These are phyloP conservation scores for Stictocephala bisonia DNA, from an alignment of 2,888 invertebrate species.

Conservation along the genomic window DNA sequence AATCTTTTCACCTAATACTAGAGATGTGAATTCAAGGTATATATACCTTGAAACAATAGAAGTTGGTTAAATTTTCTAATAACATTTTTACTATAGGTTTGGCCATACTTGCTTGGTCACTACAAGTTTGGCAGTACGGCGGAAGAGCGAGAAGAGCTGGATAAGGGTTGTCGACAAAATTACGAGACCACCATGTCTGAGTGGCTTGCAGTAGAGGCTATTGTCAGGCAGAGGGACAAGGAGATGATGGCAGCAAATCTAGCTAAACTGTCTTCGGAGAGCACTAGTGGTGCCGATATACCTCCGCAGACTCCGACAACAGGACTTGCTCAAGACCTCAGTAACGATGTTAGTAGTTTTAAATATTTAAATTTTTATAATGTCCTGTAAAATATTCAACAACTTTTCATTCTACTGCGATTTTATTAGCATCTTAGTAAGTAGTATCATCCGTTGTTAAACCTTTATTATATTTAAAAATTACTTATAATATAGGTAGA, in stretches of 20 bases:
- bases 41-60: no score
- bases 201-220: constrained; percentile 95
- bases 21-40: no score
- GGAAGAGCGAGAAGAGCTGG: constrained; percentile 74
- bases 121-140: constrained; percentile 81
- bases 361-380: no score
- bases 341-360: constrained; percentile 63
- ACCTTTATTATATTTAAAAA: no score
- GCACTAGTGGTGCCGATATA: constrained; percentile 68
- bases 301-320: constrained; percentile 60
- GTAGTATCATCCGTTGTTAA: no score
- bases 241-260: constrained; percentile 87
- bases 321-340: constrained; percentile 66
- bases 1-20: no score
- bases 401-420: no score
- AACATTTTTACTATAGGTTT: constrained; percentile 68
- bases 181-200: constrained; percentile 95
- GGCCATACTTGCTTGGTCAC: constrained; percentile 91
- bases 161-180: constrained; percentile 75
- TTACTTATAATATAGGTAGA: no score
- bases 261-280: constrained; percentile 84
- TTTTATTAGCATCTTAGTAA: no score
- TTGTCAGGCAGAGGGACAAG: constrained; percentile 83
- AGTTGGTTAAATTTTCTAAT: background rate
- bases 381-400: no score